These are phyloP conservation scores for Odontothrips loti DNA, from an alignment of 2,888 invertebrate species.

Conservation along the genomic window DNA sequence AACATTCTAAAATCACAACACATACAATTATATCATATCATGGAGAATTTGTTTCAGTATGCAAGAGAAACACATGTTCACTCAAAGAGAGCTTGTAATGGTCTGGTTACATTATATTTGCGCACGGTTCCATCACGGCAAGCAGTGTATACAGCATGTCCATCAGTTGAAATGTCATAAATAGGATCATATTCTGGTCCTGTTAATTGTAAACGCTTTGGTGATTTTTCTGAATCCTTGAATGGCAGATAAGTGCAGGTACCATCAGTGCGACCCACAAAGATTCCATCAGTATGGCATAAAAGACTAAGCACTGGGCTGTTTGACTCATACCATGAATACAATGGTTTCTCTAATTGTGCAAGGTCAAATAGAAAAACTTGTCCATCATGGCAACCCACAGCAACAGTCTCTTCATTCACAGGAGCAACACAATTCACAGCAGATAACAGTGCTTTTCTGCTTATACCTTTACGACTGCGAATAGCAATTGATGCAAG, in stretches of 20 bases:
- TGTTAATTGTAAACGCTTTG: constrained; percentile 55
- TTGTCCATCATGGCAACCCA: constrained; percentile 59
- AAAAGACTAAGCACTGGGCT: constrained; percentile 54
- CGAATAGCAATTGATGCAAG: constrained; percentile 56
- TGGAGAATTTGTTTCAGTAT: background rate
- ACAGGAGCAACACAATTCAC: constrained; percentile 57
- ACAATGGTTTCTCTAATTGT: constrained; percentile 46
- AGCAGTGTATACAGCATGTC: constrained; percentile 55
- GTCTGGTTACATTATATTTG: constrained; percentile 53
- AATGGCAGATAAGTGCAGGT: constrained; percentile 55
- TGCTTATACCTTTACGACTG: constrained; percentile 50
- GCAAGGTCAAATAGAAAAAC: constrained; percentile 37
- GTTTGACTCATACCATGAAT: constrained; percentile 54
- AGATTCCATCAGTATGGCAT: constrained; percentile 51
- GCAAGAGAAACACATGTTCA: background rate
- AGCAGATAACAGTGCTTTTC: constrained; percentile 49
- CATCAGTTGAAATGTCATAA: constrained; percentile 57
- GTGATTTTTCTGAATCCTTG: constrained; percentile 41
- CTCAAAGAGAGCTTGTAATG: background rate
- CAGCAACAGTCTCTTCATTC: constrained; percentile 49
- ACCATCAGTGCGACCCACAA: constrained; percentile 60
- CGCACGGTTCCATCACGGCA: constrained; percentile 61
- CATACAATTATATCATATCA: background rate
- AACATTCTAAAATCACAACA: background rate
- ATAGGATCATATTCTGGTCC: constrained; percentile 69